Conservation (phyloP, 2,113 vertebrate species). For the Neogale vison region DNA sequence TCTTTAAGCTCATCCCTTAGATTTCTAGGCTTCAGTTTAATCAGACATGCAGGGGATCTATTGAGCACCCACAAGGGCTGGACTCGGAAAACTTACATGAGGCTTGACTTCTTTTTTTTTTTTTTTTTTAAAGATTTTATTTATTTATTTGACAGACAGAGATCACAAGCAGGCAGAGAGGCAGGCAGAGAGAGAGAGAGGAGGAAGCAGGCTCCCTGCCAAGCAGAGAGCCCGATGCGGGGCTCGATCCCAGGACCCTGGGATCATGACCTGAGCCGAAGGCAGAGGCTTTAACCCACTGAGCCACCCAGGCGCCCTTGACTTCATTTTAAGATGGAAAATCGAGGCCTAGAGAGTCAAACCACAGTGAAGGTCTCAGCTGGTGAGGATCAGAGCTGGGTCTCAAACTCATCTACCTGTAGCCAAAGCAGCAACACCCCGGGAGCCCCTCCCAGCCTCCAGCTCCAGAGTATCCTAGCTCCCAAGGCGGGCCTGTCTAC, state of each 20-base stretch:
- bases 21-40: not conserved
- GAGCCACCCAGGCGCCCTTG: no score
- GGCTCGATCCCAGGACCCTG: no score
- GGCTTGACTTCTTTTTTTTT: not conserved
- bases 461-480: not conserved
- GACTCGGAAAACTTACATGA: not conserved
- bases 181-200: no score
- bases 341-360: not conserved
- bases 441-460: not conserved
- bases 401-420: not conserved
- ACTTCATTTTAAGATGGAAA: not conserved
- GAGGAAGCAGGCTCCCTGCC: no score
- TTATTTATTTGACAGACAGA: no score
- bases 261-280: no score
- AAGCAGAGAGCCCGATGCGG: no score
- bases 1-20: not conserved
- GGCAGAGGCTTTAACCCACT: no score
- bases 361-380: not conserved
- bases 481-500: not conserved
- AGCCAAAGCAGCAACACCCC: not conserved
- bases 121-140: no score
- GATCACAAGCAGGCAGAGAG: no score
- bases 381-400: not conserved
- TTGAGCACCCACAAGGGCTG: accelerated
- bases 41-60: not conserved